These are phyloP conservation scores for Cryptocephalus moraei DNA, from an alignment of 2,888 invertebrate genomes.

Conservation along the genomic window DNA sequence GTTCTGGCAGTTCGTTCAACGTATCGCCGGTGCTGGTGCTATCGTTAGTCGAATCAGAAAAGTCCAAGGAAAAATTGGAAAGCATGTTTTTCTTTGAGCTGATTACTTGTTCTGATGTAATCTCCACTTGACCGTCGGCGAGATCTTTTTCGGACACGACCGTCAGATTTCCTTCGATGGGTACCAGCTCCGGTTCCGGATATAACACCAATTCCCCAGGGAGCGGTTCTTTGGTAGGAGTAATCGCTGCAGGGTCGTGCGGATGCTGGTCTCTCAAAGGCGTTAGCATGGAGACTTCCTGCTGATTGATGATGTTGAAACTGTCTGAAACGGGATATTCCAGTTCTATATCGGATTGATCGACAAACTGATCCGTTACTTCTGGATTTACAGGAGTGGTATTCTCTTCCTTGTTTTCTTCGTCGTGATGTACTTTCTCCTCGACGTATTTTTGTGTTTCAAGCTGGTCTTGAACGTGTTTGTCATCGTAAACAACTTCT, in stretches of 20 bases:
- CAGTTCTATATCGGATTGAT: neutral
- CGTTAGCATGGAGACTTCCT: too few relatives aligned
- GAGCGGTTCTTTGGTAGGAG: neutral
- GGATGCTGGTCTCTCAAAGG: too few relatives aligned
- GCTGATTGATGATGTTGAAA: neutral
- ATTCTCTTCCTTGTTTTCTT: too few relatives aligned
- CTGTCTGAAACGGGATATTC: neutral
- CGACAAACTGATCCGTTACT: too few relatives aligned
- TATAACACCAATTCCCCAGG: neutral
- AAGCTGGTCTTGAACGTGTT: too few relatives aligned
- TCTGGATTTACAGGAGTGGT: too few relatives aligned
- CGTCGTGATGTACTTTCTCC: too few relatives aligned
- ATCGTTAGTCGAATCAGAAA: slow-evolving; percentile 22
- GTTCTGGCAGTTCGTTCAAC: slow-evolving; percentile 4
- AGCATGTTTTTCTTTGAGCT: slow-evolving; percentile 30
- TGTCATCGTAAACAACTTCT: too few relatives aligned
- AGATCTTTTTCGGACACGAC: slow-evolving; percentile 38
- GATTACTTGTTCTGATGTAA: slow-evolving; percentile 35
- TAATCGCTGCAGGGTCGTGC: neutral
- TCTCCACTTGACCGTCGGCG: slow-evolving; percentile 41
- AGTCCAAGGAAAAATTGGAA: slow-evolving; percentile 33
- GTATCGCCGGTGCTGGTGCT: slow-evolving; percentile 7
- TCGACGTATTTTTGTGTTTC: too few relatives aligned
- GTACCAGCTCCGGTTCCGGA: slow-evolving; percentile 28
- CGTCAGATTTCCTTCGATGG: slow-evolving; percentile 49